These are phyloP conservation scores for Nibea coibor DNA, from an alignment of 2,113 vertebrate species.

Conservation along the genomic window DNA sequence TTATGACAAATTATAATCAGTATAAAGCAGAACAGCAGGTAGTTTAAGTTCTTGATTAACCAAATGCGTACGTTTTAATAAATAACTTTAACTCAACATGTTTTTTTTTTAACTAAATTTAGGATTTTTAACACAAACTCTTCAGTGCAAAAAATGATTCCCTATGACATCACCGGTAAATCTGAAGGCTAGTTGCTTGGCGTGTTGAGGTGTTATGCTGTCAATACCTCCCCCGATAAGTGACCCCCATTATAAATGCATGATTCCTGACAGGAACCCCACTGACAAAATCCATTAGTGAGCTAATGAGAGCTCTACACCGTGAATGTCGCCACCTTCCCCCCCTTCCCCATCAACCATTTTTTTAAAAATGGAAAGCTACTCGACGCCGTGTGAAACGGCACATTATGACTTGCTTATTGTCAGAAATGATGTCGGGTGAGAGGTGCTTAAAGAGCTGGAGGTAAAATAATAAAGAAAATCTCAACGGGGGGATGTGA, in stretches of 20 bases:
- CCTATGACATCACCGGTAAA: slow-evolving; percentile 56
- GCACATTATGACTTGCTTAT: slow-evolving; percentile 63
- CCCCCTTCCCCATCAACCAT: neutral
- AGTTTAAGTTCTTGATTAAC: slow-evolving; percentile 36
- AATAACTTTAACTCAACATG: slow-evolving; percentile 4
- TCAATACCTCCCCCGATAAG: slow-evolving; percentile 58
- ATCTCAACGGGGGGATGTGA: slow-evolving; percentile 45
- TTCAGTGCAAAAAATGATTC: slow-evolving; percentile 52
- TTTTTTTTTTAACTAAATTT: neutral
- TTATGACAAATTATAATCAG: slow-evolving; percentile 33
- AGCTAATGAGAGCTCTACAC: slow-evolving; percentile 57
- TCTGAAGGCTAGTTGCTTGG: slow-evolving; percentile 54
- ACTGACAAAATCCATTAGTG: slow-evolving; percentile 78
- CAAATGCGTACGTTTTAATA: slow-evolving; percentile 30
- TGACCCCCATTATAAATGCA: slow-evolving; percentile 73
- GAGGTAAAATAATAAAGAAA: slow-evolving; percentile 64
- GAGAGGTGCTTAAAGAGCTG: slow-evolving; percentile 67
- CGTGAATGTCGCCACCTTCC: slow-evolving; percentile 21
- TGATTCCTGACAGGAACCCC: slow-evolving; percentile 72
- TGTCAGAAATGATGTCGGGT: slow-evolving; percentile 64
- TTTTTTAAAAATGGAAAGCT: slow-evolving; percentile 52
- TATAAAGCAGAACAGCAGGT: slow-evolving; percentile 34
- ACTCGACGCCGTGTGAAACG: slow-evolving; percentile 35
- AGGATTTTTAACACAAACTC: slow-evolving; percentile 23
- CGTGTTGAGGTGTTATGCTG: slow-evolving; percentile 54